Evolutionary conservation across 1,140 invertebrate genomes (phyloP).

Genomic region (Drosophila navojoa): DNA sequence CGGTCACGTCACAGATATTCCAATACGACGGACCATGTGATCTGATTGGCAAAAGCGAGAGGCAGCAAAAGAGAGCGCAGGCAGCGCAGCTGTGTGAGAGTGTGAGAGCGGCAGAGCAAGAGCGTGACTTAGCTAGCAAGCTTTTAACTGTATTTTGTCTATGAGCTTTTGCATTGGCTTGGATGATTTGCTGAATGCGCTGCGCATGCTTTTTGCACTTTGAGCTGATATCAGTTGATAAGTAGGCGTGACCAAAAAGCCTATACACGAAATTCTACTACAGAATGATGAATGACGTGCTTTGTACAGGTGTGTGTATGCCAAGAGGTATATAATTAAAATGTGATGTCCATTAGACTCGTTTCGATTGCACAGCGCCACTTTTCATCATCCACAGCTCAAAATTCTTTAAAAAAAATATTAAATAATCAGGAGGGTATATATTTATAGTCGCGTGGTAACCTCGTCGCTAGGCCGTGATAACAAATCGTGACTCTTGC

Average conservation of each 20-base stretch:
- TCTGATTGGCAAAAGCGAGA: conserved; percentile 43
- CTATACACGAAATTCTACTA: not conserved
- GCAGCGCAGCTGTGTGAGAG: not conserved
- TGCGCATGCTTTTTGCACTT: conserved; percentile 22
- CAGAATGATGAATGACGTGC: conserved; percentile 35
- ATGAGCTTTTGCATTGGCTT: conserved; percentile 32
- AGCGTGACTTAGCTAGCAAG: conserved; percentile 25
- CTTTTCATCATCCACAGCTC: conserved; percentile 57
- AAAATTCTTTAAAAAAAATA: conserved; percentile 29
- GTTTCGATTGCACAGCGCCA: conserved; percentile 29
- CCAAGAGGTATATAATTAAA: conserved; percentile 54
- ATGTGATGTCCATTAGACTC: conserved; percentile 22
- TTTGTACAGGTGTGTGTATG: not conserved
- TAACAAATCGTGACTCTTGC: conserved; percentile 38
- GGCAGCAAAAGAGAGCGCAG: not conserved
- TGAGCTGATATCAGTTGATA: conserved; percentile 9
- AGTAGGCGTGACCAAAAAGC: conserved; percentile 4
- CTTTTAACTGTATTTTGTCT: conserved; percentile 39
- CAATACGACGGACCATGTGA: conserved; percentile 61
- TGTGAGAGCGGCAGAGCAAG: conserved; percentile 16
- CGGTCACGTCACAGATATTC: conserved; percentile 49
- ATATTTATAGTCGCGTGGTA: conserved; percentile 78
- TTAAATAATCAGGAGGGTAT: conserved; percentile 65
- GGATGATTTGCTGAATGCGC: conserved; percentile 6
- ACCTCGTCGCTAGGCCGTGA: conserved; percentile 65